phyloP scores from a whole-genome alignment of 2,797 vertebrate genomes.

The Jordanella pulchra region DNA sequence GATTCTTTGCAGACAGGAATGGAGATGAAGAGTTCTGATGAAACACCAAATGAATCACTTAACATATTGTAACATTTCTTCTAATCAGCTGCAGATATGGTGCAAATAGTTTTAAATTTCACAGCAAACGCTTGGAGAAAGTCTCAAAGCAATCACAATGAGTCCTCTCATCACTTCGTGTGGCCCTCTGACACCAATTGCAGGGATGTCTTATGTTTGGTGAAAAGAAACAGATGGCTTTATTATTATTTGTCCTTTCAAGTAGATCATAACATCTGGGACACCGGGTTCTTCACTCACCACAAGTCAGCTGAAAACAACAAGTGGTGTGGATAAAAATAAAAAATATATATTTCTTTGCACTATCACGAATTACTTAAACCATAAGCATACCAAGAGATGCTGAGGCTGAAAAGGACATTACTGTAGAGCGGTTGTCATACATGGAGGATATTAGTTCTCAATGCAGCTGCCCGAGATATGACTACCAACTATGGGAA shows the following conservation, averaged over 20 bases:
- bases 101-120: slow-evolving; percentile 8
- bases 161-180: slow-evolving; percentile 15
- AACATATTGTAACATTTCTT: slow-evolving; percentile 17
- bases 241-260: slow-evolving; percentile 35
- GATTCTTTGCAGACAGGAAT: slow-evolving; percentile 6
- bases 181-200: background rate
- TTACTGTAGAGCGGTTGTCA: background rate
- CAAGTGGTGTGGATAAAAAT: slow-evolving; percentile 11
- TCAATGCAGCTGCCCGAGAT: background rate
- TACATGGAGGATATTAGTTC: background rate
- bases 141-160: slow-evolving; percentile 4
- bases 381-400: slow-evolving; percentile 29
- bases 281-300: slow-evolving; percentile 35
- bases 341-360: slow-evolving; percentile 16
- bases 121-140: slow-evolving; percentile 3
- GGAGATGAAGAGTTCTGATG: background rate
- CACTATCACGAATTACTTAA: slow-evolving; percentile 19
- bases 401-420: background rate
- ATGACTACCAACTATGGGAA: background rate
- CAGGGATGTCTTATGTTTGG: slow-evolving; percentile 15
- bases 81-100: slow-evolving; percentile 25
- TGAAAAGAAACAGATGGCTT: slow-evolving; percentile 39
- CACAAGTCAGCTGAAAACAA: slow-evolving; percentile 38
- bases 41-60: background rate
- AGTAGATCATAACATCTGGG: slow-evolving; percentile 21